Evolutionary conservation across 1,140 invertebrate species (phyloP), one percentile per base, ranked within the genome.

Genomic region (Sycophila sp.): DNA sequence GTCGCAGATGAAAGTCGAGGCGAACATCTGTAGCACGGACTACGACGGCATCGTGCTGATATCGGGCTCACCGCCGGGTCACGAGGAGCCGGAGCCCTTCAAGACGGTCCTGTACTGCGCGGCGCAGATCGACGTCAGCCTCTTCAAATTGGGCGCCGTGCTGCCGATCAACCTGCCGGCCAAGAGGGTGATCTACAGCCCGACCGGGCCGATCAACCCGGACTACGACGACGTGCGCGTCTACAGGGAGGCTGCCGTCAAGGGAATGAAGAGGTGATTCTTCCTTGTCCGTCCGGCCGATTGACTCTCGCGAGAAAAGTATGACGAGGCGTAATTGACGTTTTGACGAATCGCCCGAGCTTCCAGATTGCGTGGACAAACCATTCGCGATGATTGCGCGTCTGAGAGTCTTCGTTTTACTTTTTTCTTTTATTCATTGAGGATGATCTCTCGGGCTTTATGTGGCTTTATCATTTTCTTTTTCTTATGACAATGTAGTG

Each of bases 221-320:
- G 93, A 94, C 82, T 95, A 94, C 80, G 92, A 96, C 85, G 95
- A 96, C 84, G 92, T 94, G 3, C 83, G 91, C 63, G 87, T 89
- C 45, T 92, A 90, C 80, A 78, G 77, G 47, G 89, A 92, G 75
- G 91, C 91, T 63, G 90, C 90, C 11, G 81, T 80, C 22, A 87
- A 86, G 53, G 92, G 91, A 55, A 84, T 93, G 26, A 86, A 89
- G 76, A 87, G 89, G 90, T 91, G 84, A 80, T 53, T 49, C 53
- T 55, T 60, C n/a, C 30, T 11, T 53, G n/a, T 36, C n/a, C 34
- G 60, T 45, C 15, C n/a, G n/a, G n/a, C n/a, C n/a, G n/a, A n/a
- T n/a, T n/a, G n/a, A n/a, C n/a, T n/a, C n/a, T n/a, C n/a, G n/a
- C n/a, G n/a, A n/a, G n/a, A n/a, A n/a, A n/a, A n/a, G n/a, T n/a